Conservation (phyloP, 2,888 invertebrate species). For the Erannis defoliaria region DNA sequence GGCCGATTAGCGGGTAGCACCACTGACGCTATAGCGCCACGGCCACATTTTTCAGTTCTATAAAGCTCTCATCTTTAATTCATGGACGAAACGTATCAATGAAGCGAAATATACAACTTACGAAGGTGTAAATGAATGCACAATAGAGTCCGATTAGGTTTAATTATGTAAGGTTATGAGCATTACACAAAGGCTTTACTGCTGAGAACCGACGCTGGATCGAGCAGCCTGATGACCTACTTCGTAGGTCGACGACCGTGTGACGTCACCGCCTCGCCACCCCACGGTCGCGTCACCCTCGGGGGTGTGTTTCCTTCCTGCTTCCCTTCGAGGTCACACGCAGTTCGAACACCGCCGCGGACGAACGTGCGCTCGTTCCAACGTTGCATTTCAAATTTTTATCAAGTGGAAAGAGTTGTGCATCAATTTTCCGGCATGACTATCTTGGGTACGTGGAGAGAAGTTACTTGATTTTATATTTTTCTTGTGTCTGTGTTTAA, state of each 20-base stretch:
- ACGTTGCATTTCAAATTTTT: slow-evolving; percentile 41
- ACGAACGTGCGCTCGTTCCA: slow-evolving; percentile 63
- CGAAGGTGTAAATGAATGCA: slow-evolving; percentile 41
- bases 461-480: slow-evolving; percentile 5
- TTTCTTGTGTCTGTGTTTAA: neutral
- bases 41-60: neutral
- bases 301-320: slow-evolving; percentile 74
- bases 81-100: slow-evolving; percentile 24
- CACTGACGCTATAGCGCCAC: neutral
- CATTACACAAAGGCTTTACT: slow-evolving; percentile 58
- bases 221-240: slow-evolving; percentile 79
- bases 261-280: slow-evolving; percentile 76
- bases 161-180: slow-evolving; percentile 54
- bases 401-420: slow-evolving; percentile 44
- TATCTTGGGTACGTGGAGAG: slow-evolving; percentile 68
- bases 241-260: slow-evolving; percentile 79
- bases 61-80: slow-evolving; percentile 5
- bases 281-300: slow-evolving; percentile 62
- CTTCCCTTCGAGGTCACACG: slow-evolving; percentile 77
- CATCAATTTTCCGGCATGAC: slow-evolving; percentile 63
- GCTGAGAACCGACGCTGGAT: slow-evolving; percentile 63
- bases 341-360: slow-evolving; percentile 61
- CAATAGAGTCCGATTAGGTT: slow-evolving; percentile 45
- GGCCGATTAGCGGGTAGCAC: neutral
- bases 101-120: slow-evolving; percentile 23